Base-by-base conservation (phyloP, 2,113 vertebrate species). In the Cryptomyrus ogoouensis region DNA sequence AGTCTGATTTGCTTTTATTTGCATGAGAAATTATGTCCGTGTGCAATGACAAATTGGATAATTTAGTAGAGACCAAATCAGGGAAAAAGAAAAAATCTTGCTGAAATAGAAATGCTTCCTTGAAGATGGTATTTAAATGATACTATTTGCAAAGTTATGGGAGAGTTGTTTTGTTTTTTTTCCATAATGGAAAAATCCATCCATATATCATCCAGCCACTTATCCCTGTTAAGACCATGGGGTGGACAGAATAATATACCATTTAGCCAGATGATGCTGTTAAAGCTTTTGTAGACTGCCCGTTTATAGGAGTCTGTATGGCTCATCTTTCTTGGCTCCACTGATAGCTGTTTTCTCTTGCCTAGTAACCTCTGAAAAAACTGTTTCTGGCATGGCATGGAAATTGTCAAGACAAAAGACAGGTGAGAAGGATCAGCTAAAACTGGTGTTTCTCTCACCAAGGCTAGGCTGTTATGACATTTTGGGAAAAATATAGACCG, bases 311-410 rank as follows among this genome's bases (percentile, higher is more conserved):
- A 8, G 74, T 80, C 74, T 42, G 35, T 77, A 35, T 15, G 15
- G 74, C 74, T 77, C 35, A 77, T 35, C 39, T 39, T 19, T 17
- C 74, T 35, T 77, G 35, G 15, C n/a, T 39, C 74, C 15, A 35
- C 74, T 77, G 74, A 77, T 77, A 42, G 74, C 74, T 35, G 13
- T 80, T 80, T 80, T 80, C 74, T 42, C 74, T 80, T 42, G 35
- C 74, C 35, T 80, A 80, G 74, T 80, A 80, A 80, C 74, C 74
- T 80, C 74, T 42, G 35, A 80, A 80, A 80, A 80, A 80, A 19
- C 74, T 19, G 35, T 80, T 80, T 80, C 74, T 80, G 74, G 74
- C 31, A 39, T 80, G 74, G 74, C 31, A 39, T 80, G 74, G 74
- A 80, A 80, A 80, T 80, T 35, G 31, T 80, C 74, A 80, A 80